Percentiles rank a stretch among this genome's conserved stretches.
Conservation (phyloP, 2,113 vertebrate species). For the Pluvialis apricaria region DNA sequence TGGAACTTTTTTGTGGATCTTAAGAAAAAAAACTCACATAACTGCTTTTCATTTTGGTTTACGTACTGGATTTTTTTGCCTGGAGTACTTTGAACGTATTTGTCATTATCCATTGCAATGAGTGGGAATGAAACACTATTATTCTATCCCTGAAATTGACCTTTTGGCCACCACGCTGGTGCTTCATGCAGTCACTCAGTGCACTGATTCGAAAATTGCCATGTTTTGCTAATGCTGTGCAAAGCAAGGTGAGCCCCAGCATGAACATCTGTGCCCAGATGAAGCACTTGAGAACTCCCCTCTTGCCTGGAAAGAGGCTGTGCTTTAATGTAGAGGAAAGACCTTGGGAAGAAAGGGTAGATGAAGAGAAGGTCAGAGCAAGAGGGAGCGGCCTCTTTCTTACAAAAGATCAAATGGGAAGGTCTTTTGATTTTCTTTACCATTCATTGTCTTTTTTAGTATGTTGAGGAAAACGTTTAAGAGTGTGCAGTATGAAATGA, state of each 20-base stretch:
- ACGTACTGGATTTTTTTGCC: background rate
- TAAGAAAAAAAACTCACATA: background rate
- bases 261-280: background rate
- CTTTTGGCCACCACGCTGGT: background rate
- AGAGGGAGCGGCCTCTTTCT: background rate
- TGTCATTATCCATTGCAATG: background rate
- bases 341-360: background rate
- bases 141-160: background rate
- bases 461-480: background rate
- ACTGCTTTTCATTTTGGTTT: background rate
- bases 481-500: background rate
- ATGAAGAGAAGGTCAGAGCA: background rate
- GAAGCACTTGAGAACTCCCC: background rate
- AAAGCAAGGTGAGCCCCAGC: background rate
- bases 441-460: background rate
- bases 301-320: background rate
- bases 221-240: background rate
- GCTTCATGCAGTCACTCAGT: background rate
- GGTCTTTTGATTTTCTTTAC: background rate
- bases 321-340: background rate
- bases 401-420: background rate
- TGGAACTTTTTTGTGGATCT: background rate
- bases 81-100: background rate
- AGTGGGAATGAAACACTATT: background rate
- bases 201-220: background rate